These are phyloP conservation scores for Tetraodon nigroviridis DNA, from an alignment of 2,113 vertebrate genomes.

Conservation along the genomic window DNA sequence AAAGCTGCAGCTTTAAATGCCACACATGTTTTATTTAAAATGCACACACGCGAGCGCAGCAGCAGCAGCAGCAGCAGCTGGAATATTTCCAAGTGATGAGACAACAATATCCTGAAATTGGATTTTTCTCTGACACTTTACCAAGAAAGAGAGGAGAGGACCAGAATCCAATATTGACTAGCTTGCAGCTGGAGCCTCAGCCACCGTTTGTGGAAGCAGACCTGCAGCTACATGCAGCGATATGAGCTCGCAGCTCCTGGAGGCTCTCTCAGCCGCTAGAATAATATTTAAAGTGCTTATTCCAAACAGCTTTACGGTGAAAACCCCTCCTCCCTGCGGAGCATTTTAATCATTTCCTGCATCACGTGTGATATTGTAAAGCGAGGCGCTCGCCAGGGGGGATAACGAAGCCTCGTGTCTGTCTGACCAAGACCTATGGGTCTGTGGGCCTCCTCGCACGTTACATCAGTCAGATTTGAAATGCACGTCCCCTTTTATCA, in stretches of 20 bases:
- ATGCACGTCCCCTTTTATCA: not conserved
- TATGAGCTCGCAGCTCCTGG: slow-evolving; percentile 41
- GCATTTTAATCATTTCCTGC: slow-evolving; percentile 35
- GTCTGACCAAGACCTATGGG: slow-evolving; percentile 11
- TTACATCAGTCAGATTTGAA: slow-evolving; percentile 13
- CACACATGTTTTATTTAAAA: not conserved
- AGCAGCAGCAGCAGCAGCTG: slow-evolving; percentile 15
- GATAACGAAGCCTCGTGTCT: slow-evolving; percentile 46
- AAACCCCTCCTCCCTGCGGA: slow-evolving; percentile 20
- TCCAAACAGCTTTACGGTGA: slow-evolving; percentile 43
- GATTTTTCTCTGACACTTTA: slow-evolving; percentile 45
- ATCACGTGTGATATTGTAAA: slow-evolving; percentile 55
- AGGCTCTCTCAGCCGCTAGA: slow-evolving; percentile 33
- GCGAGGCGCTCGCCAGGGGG: slow-evolving; percentile 27
- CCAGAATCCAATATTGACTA: slow-evolving; percentile 35
- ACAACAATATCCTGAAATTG: slow-evolving; percentile 21
- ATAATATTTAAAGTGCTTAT: slow-evolving; percentile 59
- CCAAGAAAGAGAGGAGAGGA: slow-evolving; percentile 25
- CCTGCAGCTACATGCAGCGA: slow-evolving; percentile 15
- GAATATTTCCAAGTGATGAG: slow-evolving; percentile 31
- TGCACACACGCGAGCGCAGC: not conserved
- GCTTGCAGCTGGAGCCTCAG: slow-evolving; percentile 8
- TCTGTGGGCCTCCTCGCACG: slow-evolving; percentile 19
- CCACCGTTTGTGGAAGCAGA: slow-evolving; percentile 29
- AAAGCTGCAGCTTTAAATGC: not conserved